These are phyloP conservation scores for Mythimna albipuncta DNA, from an alignment of 2,888 invertebrate species.

Conservation along the genomic window DNA sequence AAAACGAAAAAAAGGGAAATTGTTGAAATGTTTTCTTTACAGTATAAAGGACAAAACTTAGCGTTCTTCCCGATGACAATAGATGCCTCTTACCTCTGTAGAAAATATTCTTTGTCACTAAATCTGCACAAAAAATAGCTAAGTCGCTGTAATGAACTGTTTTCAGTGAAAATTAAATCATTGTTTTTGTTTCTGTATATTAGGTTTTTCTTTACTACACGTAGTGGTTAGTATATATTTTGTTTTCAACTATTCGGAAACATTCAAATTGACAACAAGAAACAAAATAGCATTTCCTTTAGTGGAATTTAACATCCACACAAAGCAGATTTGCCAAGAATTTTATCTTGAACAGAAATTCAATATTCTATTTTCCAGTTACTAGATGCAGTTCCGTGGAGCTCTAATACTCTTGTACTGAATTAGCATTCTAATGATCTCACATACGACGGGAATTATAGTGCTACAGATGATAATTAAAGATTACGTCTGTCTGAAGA, in stretches of 20 bases:
- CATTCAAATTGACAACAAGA: not conserved
- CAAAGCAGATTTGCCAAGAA: conserved; percentile 1
- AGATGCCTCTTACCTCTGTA: conserved; percentile 60
- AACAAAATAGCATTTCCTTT: too few relatives aligned
- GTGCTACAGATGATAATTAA: not conserved
- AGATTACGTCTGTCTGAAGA: not conserved
- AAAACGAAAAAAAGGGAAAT: conserved; percentile 62
- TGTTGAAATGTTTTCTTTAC: conserved; percentile 67
- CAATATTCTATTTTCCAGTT: conserved; percentile 2
- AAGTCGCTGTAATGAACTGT: conserved; percentile 18
- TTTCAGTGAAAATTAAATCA: not conserved
- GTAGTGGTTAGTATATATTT: not conserved
- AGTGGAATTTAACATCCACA: too few relatives aligned
- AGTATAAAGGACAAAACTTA: conserved; percentile 68
- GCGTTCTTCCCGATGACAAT: conserved; percentile 69
- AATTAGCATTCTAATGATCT: conserved; percentile 29
- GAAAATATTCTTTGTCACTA: conserved; percentile 68
- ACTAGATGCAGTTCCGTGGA: conserved; percentile 1
- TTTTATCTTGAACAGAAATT: not conserved
- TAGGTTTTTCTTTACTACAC: not conserved
- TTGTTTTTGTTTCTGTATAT: not conserved
- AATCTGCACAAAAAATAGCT: conserved; percentile 51
- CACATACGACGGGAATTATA: not conserved
- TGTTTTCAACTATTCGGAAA: not conserved
- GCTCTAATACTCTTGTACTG: not conserved